Base-by-base conservation (phyloP, 2,797 vertebrate species). In the Anas capensis region DNA sequence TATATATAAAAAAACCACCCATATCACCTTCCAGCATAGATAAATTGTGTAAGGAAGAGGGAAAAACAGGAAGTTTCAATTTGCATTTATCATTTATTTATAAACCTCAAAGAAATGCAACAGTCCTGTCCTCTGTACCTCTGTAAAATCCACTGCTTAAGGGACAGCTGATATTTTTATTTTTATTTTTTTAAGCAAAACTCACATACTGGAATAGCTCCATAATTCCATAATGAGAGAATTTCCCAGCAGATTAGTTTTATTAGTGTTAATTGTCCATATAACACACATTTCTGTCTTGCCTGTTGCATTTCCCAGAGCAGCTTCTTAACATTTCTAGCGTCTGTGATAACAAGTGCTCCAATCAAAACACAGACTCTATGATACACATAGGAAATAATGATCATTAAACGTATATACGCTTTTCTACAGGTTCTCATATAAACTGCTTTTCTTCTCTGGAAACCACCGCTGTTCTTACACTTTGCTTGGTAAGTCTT, bases 41-140 rank as follows among this genome's bases (percentile, higher is more conserved):
- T 53, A 86, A 78, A 93, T 81, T 76, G 65, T 44, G 42, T 65
- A 72, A 72, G 31, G 46, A 86, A 91, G 19, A 76, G 14, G 14
- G 44, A 80, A 84, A 91, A 84, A n/a, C 2, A 76, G 14, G 12
- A 86, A 21, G 42, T 82, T 90, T 88, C 16, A 48, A 15, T 62
- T 94, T 88, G 36, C 51, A 33, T 57, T 88, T 78, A 70, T 84
- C 13, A 86, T 54, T 92, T 88, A 92, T 88, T 89, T 78, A 86
- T 69, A 94, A 83, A 76, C 19, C 31, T 58, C 5, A 12, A 81
- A 76, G 31, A 73, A 26, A 78, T 36, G 38, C 4, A 23, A 68
- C 54, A 82, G 46, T 66, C 14, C 42, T 88, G 48, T 66, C 42
- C 54, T 90, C 69, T 42, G 20, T 71, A 66, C 34, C 51, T 90